Conservation (phyloP, 2,797 vertebrate species). For the Malacoraja senta region DNA sequence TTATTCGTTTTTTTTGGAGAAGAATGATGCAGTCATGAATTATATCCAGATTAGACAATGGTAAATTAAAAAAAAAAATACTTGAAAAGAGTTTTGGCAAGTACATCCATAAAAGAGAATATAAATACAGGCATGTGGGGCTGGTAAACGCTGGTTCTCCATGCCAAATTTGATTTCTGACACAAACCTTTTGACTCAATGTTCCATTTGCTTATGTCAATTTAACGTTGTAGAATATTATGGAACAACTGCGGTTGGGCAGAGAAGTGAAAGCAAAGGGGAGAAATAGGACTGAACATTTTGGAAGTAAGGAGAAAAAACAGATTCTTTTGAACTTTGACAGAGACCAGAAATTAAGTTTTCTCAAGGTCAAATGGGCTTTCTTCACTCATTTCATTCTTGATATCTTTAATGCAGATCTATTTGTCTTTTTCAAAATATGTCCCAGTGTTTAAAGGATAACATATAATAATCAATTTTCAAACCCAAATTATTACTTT, state of each 20-base stretch:
- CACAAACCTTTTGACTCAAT: neutral
- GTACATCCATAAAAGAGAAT: neutral
- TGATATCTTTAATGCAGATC: neutral
- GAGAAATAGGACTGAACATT: neutral
- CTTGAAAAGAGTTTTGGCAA: neutral
- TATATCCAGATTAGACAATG: neutral
- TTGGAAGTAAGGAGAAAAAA: neutral
- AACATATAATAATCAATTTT: neutral
- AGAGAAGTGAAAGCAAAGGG: neutral
- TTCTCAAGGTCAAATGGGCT: neutral
- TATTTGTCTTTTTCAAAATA: neutral
- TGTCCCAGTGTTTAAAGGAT: neutral
- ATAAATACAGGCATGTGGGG: neutral
- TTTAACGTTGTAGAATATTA: neutral
- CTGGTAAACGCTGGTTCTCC: neutral
- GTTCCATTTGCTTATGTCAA: neutral
- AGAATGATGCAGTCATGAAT: neutral
- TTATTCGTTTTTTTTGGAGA: neutral
- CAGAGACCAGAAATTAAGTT: neutral
- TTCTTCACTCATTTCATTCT: neutral
- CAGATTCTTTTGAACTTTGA: neutral
- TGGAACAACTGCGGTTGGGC: neutral
- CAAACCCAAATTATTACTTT: neutral
- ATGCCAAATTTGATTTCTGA: neutral
- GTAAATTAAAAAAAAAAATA: neutral